phyloP scores from a whole-genome alignment of 92 coral and sea anemone species.

The Parazoanthus atlanticus region DNA sequence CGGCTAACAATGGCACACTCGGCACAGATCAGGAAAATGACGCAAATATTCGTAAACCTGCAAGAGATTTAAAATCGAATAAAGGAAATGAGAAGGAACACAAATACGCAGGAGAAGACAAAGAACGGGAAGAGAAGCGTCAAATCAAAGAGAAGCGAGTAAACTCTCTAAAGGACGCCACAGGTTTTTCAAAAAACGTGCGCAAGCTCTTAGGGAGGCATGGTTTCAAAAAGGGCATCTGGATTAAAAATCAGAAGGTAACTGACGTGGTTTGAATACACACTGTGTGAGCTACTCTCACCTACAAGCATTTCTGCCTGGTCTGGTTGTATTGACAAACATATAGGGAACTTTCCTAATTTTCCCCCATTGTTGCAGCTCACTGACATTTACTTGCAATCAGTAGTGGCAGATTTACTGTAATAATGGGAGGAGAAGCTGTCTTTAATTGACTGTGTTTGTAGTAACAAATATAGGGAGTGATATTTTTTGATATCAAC shows the following conservation, averaged over 20 bases:
- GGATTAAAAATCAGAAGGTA: slow-evolving; percentile 15
- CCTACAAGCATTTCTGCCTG: background rate
- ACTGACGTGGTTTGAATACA: background rate
- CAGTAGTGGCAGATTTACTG: no score
- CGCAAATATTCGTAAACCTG: slow-evolving; percentile 33
- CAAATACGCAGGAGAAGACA: background rate
- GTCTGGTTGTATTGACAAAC: background rate
- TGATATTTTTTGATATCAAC: no score
- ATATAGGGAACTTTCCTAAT: background rate
- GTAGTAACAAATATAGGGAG: no score
- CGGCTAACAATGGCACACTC: slow-evolving; percentile 14
- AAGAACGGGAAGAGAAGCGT: background rate
- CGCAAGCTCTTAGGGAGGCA: background rate
- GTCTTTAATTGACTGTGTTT: no score
- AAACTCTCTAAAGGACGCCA: background rate
- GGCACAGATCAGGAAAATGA: background rate
- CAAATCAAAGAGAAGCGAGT: background rate
- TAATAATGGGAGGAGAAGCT: no score
- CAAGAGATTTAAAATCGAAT: slow-evolving; percentile 34
- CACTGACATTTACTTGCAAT: no score
- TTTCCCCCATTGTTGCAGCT: background rate
- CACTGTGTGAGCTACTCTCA: background rate
- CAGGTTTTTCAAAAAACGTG: slow-evolving; percentile 1
- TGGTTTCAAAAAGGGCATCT: background rate
- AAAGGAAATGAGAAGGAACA: slow-evolving; percentile 1